Evolutionary conservation across 2,888 invertebrate species (phyloP).

Genomic region (Clusia tigrina): DNA sequence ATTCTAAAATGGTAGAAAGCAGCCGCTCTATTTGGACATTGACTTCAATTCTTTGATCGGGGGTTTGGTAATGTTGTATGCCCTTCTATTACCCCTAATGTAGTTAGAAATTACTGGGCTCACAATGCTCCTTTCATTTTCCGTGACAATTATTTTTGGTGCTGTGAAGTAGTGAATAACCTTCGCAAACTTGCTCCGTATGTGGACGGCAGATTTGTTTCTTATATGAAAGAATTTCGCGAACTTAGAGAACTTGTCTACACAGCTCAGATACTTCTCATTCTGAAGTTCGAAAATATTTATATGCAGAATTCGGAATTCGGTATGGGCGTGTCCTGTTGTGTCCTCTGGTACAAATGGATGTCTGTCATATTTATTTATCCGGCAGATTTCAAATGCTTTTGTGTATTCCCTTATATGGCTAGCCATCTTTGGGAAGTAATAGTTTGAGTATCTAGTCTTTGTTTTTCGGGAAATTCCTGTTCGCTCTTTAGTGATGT

Average conservation of each 20-base stretch:
- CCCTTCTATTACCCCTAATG: slow-evolving; percentile 13
- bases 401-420: slow-evolving; percentile 18
- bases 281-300: not conserved
- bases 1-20: slow-evolving; percentile 18
- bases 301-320: slow-evolving; percentile 17
- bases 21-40: slow-evolving; percentile 15
- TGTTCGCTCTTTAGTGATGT: slow-evolving; percentile 22
- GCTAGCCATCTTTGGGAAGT: slow-evolving; percentile 24
- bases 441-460: slow-evolving; percentile 24
- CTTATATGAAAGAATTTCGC: too few species aligned
- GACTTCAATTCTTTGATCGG: slow-evolving; percentile 8
- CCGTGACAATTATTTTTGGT: too few species aligned
- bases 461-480: slow-evolving; percentile 23
- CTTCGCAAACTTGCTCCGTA: too few species aligned
- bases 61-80: slow-evolving; percentile 2
- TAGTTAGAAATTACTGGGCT: slow-evolving; percentile 19
- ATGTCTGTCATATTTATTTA: too few species aligned
- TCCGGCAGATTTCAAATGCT: slow-evolving; percentile 13
- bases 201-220: too few species aligned
- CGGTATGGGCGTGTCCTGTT: slow-evolving; percentile 20
- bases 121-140: not conserved
- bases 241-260: too few species aligned
- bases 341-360: too few species aligned
- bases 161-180: too few species aligned
- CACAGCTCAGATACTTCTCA: slow-evolving; percentile 3